Evolutionary conservation across 2,797 vertebrate species (phyloP).

Genomic region (Sebastes kiyomatsui): DNA sequence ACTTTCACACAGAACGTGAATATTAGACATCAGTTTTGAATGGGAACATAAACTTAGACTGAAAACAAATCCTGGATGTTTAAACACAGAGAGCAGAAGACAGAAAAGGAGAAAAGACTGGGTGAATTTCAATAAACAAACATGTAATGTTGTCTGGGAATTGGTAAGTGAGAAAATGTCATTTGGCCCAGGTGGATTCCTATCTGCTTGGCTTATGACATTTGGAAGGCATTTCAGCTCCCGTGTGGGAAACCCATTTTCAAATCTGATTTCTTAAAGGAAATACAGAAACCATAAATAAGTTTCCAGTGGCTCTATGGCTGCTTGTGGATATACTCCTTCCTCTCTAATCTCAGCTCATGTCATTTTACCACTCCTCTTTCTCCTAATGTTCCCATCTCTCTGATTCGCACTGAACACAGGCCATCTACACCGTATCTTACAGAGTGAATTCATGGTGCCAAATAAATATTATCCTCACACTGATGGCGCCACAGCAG

Average conservation of each 20-base stretch:
- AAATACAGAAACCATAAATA: constrained; percentile 14
- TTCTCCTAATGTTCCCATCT: not conserved
- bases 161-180: constrained; percentile 44
- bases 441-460: not conserved
- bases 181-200: constrained; percentile 38
- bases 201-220: constrained; percentile 38
- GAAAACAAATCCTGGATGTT: not conserved
- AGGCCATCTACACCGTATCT: not conserved
- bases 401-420: not conserved
- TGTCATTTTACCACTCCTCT: not conserved
- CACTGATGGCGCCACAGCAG: constrained; percentile 11
- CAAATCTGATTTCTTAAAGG: constrained; percentile 28
- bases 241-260: constrained; percentile 3
- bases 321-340: not conserved
- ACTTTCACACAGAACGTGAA: not conserved
- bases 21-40: not conserved
- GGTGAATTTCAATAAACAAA: constrained; percentile 43
- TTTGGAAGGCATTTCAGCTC: constrained; percentile 25
- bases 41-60: not conserved
- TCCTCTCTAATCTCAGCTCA: constrained; percentile 5
- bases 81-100: not conserved
- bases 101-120: constrained; percentile 9
- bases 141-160: constrained; percentile 21
- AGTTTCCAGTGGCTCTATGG: not conserved
- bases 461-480: constrained; percentile 37